A percentile compares a stretch with the other conserved stretches of the same genome.
Evolutionary conservation across 1,140 invertebrate species (phyloP).

Genomic region (Drosophila biarmipes): DNA sequence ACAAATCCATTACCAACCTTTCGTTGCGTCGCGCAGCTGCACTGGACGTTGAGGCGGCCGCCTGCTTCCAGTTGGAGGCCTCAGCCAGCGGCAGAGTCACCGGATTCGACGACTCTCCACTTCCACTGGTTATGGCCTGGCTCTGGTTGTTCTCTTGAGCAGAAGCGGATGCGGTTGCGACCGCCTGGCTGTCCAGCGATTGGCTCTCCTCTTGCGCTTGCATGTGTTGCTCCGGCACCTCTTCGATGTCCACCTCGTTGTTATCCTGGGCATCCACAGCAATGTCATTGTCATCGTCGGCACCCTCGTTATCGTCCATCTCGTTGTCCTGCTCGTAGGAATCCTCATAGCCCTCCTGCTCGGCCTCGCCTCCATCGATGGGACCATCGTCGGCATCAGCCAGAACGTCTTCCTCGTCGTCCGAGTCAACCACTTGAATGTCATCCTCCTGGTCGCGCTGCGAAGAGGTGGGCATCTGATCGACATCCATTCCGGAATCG

Average conservation of each 20-base stretch:
- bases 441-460: conserved; percentile 93
- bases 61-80: conserved; percentile 64
- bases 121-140: conserved; percentile 86
- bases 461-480: conserved; percentile 92
- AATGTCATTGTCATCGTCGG: conserved; percentile 46
- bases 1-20: conserved; percentile 85
- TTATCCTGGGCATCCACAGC: conserved; percentile 84
- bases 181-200: conserved; percentile 52
- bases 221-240: conserved; percentile 86
- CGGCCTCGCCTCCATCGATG: conserved; percentile 85
- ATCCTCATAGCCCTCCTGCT: conserved; percentile 86
- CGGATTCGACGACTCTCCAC: conserved; percentile 60
- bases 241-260: conserved; percentile 89
- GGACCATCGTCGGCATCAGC: conserved; percentile 74
- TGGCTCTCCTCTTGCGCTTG: conserved; percentile 62
- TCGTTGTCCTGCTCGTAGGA: conserved; percentile 86
- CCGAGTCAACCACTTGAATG: conserved; percentile 90
- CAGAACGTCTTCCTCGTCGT: conserved; percentile 86
- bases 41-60: conserved; percentile 67
- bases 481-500: conserved; percentile 87
- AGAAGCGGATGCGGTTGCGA: conserved; percentile 79
- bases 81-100: conserved; percentile 32
- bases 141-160: conserved; percentile 85
- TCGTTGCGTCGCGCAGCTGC: conserved; percentile 91
- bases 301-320: conserved; percentile 84